Evolutionary conservation across 2,888 invertebrate species (phyloP), one percentile per base, ranked within the genome.

Genomic region (Drosophila seclusa): DNA sequence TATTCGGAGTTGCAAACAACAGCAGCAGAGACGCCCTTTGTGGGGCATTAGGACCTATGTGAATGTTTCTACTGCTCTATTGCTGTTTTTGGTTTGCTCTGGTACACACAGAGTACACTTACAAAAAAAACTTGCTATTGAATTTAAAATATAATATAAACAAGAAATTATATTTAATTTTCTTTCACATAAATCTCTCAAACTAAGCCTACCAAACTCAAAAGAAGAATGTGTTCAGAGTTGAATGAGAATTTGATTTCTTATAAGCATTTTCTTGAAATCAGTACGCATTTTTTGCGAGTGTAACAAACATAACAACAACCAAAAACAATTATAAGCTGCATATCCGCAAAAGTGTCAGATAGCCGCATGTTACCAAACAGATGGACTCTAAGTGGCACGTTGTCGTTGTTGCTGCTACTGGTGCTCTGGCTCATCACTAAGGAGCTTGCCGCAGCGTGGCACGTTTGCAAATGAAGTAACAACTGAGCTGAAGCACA

Each of bases 281-380:
- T 54, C 7, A 21, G 0, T 6, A 7, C 16, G 4, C 4, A 21
- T 16, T 54, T 27, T 54, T 36, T 38, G 1, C 2, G 2, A 18
- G 21, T 55, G 55, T 55, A 27, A 27, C n/a, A n/a, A n/a, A 38
- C 11, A 31, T 5, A 27, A 27, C 8, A 29, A 1, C n/a, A 40
- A 16, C 6, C 40, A 48, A 54, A 71, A 86, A 71, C 87, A 87
- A 85, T 89, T 89, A 85, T 77, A 68, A 69, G 68, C 73, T 62
- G 72, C 68, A 74, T 69, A 67, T 73, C 71, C 78, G 69, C 69
- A 68, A 75, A 75, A 73, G 64, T 60, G 58, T 59, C 73, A 68
- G 83, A 83, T 81, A 73, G 68, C 72, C 78, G 65, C 70, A 81
- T 80, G 86, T 72, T 85, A 68, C 70, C 42, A 73, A 67, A 73